Percentiles rank a stretch among this genome's conserved stretches.
These are phyloP conservation scores for Plutella xylostella DNA, from an alignment of 2,888 invertebrate species.

Conservation along the genomic window DNA sequence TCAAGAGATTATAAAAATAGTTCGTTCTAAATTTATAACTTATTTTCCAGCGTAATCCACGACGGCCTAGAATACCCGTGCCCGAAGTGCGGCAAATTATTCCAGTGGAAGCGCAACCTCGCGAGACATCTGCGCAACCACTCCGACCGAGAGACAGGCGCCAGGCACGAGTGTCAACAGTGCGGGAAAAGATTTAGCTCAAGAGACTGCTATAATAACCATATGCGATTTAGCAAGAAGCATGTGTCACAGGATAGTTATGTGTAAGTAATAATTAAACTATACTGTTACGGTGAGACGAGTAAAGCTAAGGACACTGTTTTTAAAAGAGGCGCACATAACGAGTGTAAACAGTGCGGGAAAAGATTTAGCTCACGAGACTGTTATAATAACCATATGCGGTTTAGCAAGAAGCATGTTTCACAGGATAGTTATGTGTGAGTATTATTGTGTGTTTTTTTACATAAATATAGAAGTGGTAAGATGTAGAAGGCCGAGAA, in stretches of 20 bases:
- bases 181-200: slow-evolving; percentile 49
- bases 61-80: slow-evolving; percentile 51
- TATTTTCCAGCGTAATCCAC: slow-evolving; percentile 51
- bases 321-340: slow-evolving; percentile 38
- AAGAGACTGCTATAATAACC: slow-evolving; percentile 53
- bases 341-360: slow-evolving; percentile 43
- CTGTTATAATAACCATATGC: slow-evolving; percentile 55
- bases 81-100: slow-evolving; percentile 51
- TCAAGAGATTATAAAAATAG: no score
- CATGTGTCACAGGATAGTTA: slow-evolving; percentile 45
- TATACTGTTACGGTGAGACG: no score
- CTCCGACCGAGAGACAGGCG: slow-evolving; percentile 31
- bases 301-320: no score
- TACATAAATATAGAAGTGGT: no score
- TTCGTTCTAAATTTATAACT: no score
- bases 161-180: slow-evolving; percentile 36
- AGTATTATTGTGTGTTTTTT: no score
- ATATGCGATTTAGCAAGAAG: slow-evolving; percentile 50
- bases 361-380: slow-evolving; percentile 48
- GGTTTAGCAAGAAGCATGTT: slow-evolving; percentile 51
- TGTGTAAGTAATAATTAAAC: slow-evolving; percentile 45
- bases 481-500: no score
- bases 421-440: slow-evolving; percentile 40
- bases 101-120: slow-evolving; percentile 58
- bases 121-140: slow-evolving; percentile 52